These are phyloP conservation scores for Conops quadrifasciatus DNA, from an alignment of 2,888 invertebrate genomes.

Conservation along the genomic window DNA sequence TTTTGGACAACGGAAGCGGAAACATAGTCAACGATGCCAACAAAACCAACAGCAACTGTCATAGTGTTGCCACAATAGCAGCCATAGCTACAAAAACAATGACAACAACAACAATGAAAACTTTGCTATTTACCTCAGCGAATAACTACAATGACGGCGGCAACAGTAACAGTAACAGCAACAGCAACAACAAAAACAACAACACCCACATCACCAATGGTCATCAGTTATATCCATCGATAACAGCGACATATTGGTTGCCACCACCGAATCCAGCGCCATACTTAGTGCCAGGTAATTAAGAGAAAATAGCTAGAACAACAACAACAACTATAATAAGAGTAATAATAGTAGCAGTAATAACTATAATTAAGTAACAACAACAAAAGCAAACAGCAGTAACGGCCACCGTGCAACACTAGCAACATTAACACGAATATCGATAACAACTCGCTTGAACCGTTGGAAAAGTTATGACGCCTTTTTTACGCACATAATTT, in stretches of 20 bases:
- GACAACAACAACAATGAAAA: constrained; percentile 32
- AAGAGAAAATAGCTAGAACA: constrained; percentile 42
- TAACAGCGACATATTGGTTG: constrained; percentile 86
- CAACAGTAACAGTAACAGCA: constrained; percentile 35
- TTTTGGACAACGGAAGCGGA: constrained; percentile 25
- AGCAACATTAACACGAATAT: too few species aligned
- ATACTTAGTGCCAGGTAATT: constrained; percentile 84
- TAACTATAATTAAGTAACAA: background rate
- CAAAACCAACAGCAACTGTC: constrained; percentile 39
- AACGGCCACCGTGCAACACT: too few species aligned
- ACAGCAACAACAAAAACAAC: constrained; percentile 35
- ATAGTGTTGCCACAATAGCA: constrained; percentile 41
- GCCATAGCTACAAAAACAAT: constrained; percentile 39
- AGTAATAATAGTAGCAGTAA: constrained; percentile 7
- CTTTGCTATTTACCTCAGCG: too few species aligned
- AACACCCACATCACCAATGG: constrained; percentile 53
- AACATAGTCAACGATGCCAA: constrained; percentile 37
- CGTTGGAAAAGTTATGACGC: too few species aligned
- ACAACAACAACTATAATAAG: constrained; percentile 32
- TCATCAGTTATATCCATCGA: constrained; percentile 74
- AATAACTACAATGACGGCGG: constrained; percentile 28
- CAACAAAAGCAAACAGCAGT: background rate
- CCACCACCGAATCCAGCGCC: constrained; percentile 82
- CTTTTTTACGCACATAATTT: too few species aligned
- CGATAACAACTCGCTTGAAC: too few species aligned